Percentiles rank a stretch among this genome's conserved stretches.
Conservation (phyloP, 2,888 invertebrate species). For the Crepidodera aurea region DNA sequence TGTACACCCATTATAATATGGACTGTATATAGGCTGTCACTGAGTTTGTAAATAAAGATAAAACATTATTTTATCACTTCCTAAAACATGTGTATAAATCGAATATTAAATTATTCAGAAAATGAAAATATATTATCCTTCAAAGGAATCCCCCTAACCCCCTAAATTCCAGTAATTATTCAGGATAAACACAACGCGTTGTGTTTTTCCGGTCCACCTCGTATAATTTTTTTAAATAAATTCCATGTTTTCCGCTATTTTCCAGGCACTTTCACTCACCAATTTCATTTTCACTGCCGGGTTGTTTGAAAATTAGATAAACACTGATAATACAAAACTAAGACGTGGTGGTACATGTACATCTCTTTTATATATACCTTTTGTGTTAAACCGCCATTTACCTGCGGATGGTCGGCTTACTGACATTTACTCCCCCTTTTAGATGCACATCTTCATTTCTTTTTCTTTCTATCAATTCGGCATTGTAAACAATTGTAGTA, state of each 20-base stretch:
- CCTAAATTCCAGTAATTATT: no score
- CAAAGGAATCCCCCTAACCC: no score
- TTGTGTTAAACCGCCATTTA: slow-evolving; percentile 12
- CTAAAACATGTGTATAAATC: no score
- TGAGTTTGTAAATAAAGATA: no score
- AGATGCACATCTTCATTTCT: slow-evolving; percentile 46
- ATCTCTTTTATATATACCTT: slow-evolving; percentile 46
- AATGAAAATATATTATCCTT: no score
- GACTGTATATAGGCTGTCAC: no score
- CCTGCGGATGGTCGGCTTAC: slow-evolving; percentile 3
- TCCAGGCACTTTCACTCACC: slow-evolving; percentile 41
- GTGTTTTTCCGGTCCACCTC: no score
- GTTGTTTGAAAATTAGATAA: slow-evolving; percentile 23
- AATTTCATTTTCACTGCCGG: slow-evolving; percentile 44
- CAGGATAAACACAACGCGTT: no score
- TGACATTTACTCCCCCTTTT: slow-evolving; percentile 51
- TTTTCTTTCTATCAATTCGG: slow-evolving; percentile 42
- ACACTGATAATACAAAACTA: slow-evolving; percentile 40
- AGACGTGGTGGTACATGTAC: slow-evolving; percentile 37
- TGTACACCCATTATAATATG: no score
- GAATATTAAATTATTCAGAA: no score
- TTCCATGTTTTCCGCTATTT: neutral
- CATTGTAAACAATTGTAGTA: slow-evolving; percentile 35
- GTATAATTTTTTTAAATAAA: no score
- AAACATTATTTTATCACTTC: no score